Evolutionary conservation across 2,797 vertebrate genomes (phyloP).

Genomic region (Tinamus major): DNA sequence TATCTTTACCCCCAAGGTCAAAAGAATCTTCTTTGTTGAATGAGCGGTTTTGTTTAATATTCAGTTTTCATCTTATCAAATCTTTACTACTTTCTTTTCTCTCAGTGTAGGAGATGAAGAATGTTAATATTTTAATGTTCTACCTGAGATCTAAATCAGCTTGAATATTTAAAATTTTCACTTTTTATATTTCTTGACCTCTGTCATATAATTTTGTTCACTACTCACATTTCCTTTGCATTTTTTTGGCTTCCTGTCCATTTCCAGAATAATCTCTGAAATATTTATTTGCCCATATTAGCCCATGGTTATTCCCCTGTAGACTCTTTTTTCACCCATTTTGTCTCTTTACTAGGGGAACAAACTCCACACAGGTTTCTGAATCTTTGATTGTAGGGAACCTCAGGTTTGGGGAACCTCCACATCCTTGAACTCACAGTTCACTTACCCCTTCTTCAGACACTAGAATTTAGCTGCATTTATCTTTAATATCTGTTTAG

Average conservation of each 20-base stretch:
- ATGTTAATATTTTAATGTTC: background rate
- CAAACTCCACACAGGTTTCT: background rate
- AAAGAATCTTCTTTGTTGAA: background rate
- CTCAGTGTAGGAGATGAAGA: background rate
- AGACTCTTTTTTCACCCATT: background rate
- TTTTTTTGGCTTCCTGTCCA: background rate
- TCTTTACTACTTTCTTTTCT: background rate
- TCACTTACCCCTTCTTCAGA: background rate
- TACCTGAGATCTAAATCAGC: background rate
- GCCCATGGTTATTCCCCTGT: background rate
- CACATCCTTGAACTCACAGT: background rate
- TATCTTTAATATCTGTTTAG: background rate
- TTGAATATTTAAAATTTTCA: background rate
- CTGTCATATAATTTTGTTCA: background rate
- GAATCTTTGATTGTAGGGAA: background rate
- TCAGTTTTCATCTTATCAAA: background rate
- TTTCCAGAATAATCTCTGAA: background rate
- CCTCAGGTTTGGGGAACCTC: background rate
- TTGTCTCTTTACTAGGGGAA: background rate
- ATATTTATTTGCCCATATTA: background rate
- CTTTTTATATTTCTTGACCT: background rate
- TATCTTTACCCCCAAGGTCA: background rate
- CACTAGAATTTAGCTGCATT: background rate
- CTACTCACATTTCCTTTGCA: background rate
- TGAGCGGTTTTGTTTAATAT: background rate